Evolutionary conservation across 2,888 invertebrate genomes (phyloP).

Genomic region (Scaeva pyrastri): DNA sequence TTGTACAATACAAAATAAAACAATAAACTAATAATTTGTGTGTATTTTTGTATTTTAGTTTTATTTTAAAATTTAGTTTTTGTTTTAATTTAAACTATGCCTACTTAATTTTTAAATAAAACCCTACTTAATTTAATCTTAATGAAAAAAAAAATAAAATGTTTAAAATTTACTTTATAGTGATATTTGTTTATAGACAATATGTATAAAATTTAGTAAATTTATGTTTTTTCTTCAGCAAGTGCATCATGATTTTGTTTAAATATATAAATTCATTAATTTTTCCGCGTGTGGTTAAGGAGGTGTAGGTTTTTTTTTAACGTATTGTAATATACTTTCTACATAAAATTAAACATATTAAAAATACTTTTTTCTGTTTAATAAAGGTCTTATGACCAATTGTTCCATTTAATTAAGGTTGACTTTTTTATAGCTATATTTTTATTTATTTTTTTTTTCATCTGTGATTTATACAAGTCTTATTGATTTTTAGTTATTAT

Average conservation of each 20-base stretch:
- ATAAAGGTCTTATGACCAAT: constrained; percentile 55
- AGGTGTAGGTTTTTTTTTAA: constrained; percentile 9
- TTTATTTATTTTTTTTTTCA: background rate
- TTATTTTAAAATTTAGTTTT: too few relatives aligned
- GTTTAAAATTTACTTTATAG: background rate
- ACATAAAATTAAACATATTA: constrained; percentile 36
- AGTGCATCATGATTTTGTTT: constrained; percentile 48
- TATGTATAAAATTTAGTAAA: constrained; percentile 19
- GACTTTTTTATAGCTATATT: constrained; percentile 24
- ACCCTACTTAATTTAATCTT: constrained; percentile 4
- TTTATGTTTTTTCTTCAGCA: constrained; percentile 32
- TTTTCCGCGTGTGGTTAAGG: constrained; percentile 44
- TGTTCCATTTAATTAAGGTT: constrained; percentile 48
- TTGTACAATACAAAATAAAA: background rate
- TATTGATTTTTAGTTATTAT: constrained; percentile 39
- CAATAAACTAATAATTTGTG: background rate
- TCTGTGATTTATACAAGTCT: constrained; percentile 47
- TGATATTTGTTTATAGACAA: constrained; percentile 29
- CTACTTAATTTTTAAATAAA: constrained; percentile 22
- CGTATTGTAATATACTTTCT: constrained; percentile 8
- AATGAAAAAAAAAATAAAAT: background rate
- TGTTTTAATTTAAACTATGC: background rate
- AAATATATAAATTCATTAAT: constrained; percentile 34
- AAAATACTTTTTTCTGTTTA: constrained; percentile 10
- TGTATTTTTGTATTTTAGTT: constrained; percentile 8